These are phyloP conservation scores for Seladonia tumulorum DNA, from an alignment of 2,888 invertebrate species.

Conservation along the genomic window DNA sequence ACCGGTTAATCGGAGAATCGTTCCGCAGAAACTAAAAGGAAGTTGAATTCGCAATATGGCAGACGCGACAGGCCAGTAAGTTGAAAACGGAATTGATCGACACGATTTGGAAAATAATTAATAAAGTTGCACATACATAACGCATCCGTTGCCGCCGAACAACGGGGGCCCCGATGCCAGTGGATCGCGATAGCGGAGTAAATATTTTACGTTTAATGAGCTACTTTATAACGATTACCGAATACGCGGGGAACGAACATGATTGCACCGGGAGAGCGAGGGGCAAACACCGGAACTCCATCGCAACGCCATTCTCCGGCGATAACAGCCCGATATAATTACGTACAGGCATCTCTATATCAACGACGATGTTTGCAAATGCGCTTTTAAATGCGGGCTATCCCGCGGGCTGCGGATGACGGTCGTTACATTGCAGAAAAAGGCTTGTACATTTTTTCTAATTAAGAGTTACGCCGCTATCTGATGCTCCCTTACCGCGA, in stretches of 20 bases:
- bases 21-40: neutral
- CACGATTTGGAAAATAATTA: neutral
- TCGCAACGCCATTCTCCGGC: neutral
- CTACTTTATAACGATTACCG: constrained; percentile 8
- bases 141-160: neutral
- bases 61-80: neutral
- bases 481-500: constrained; percentile 27
- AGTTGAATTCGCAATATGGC: neutral
- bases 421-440: neutral
- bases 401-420: neutral
- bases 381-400: neutral
- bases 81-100: neutral
- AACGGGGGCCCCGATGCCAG: neutral
- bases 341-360: constrained; percentile 22
- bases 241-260: neutral
- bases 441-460: constrained; percentile 22
- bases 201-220: constrained; percentile 35
- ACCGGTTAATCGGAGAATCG: neutral
- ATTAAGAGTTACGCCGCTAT: constrained; percentile 38
- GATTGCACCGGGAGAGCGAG: neutral
- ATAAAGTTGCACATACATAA: neutral
- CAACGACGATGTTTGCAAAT: constrained; percentile 28
- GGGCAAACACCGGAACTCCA: constrained; percentile 30
- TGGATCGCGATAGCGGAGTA: neutral
- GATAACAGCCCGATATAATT: constrained; percentile 37